Evolutionary conservation across 1,140 invertebrate genomes (phyloP).

Genomic region (Ceratosolen fusciceps): DNA sequence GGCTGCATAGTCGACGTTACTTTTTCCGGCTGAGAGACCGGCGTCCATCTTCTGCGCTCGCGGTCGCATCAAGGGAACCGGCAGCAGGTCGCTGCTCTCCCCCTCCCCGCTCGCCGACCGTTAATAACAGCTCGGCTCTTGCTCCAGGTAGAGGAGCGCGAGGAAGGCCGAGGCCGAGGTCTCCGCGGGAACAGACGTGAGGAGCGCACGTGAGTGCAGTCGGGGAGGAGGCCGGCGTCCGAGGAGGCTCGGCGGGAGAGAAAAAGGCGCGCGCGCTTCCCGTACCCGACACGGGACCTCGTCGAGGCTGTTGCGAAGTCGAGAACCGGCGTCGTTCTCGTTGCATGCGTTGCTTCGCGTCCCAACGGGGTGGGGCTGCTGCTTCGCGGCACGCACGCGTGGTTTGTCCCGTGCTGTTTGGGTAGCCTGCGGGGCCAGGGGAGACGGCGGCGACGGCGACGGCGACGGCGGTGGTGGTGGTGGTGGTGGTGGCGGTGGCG

Average conservation of each 20-base stretch:
- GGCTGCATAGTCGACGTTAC: conserved; percentile 52
- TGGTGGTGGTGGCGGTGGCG: too few relatives aligned
- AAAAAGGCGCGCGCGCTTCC: neutral
- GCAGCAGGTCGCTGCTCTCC: neutral
- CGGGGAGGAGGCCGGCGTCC: neutral
- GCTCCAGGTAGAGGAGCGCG: neutral
- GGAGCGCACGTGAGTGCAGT: neutral
- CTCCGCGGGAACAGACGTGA: neutral
- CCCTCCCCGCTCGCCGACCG: neutral
- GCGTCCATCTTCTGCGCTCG: conserved; percentile 64
- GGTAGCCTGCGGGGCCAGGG: too few relatives aligned
- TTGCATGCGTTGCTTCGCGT: too few relatives aligned
- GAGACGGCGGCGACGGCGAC: too few relatives aligned
- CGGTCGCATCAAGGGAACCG: too few relatives aligned
- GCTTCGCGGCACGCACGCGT: too few relatives aligned
- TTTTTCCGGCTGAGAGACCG: conserved; percentile 60
- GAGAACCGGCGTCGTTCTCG: too few relatives aligned
- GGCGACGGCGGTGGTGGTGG: too few relatives aligned
- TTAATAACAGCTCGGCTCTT: neutral
- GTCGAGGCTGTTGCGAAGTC: too few relatives aligned
- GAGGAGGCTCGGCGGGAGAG: neutral
- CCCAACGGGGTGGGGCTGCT: too few relatives aligned
- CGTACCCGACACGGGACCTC: too few relatives aligned
- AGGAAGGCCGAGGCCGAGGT: neutral
- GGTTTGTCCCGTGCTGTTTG: too few relatives aligned